phyloP scores from a whole-genome alignment of 1,140 invertebrate species.

The Eubasilissa regina region DNA sequence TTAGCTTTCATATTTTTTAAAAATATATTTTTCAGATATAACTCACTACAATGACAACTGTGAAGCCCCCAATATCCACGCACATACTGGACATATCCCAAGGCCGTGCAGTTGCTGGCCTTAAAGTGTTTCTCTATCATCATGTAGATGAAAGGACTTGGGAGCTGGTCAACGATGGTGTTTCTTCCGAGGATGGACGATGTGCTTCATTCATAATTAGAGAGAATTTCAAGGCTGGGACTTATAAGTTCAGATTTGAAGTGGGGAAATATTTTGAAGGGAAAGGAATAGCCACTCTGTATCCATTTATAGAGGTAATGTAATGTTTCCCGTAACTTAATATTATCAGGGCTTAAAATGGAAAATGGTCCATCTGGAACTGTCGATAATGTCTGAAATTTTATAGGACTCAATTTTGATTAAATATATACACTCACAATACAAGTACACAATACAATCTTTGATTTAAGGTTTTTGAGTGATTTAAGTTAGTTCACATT shows the following conservation, averaged over 20 bases:
- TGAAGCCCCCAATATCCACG: slow-evolving; percentile 27
- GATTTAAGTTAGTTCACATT: too few relatives aligned
- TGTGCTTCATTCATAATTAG: slow-evolving; percentile 14
- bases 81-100: slow-evolving; percentile 31
- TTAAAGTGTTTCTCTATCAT: slow-evolving; percentile 4
- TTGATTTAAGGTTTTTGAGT: background rate
- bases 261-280: slow-evolving; percentile 35
- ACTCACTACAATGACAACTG: background rate
- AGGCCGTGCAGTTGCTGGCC: background rate
- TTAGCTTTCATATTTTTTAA: too few relatives aligned
- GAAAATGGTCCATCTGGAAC: background rate
- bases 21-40: too few relatives aligned
- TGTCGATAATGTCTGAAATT: too few relatives aligned
- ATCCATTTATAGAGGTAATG: slow-evolving; percentile 39
- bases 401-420: too few relatives aligned
- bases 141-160: background rate
- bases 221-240: slow-evolving; percentile 26
- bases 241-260: slow-evolving; percentile 37
- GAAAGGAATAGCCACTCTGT: slow-evolving; percentile 4
- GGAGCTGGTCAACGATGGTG: background rate
- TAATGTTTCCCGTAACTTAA: background rate
- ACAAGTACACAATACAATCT: background rate
- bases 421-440: background rate
- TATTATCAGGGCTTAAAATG: background rate
- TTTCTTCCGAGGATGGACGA: slow-evolving; percentile 24